A percentile compares a stretch with the other conserved stretches of the same genome.
phyloP scores from a whole-genome alignment of 2,888 invertebrate genomes.

The Amblyjoppa proteus region DNA sequence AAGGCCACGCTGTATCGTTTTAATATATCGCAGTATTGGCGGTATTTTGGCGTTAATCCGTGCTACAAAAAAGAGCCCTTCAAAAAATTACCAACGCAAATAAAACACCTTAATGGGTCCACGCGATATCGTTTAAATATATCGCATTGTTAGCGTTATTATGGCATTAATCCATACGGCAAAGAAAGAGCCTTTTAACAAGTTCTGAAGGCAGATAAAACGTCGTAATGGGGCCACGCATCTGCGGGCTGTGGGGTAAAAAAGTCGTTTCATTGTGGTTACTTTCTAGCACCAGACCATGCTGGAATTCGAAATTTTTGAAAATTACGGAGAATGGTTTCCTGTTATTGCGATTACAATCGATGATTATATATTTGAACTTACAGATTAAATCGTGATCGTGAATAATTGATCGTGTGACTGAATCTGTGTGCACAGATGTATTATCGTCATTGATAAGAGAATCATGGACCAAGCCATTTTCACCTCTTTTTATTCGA shows the following conservation, averaged over 20 bases:
- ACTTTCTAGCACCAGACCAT: not conserved
- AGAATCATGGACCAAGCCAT: not conserved
- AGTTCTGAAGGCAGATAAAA: not conserved
- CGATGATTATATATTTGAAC: not conserved
- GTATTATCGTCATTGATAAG: not conserved
- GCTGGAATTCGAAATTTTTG: not conserved
- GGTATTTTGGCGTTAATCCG: not conserved
- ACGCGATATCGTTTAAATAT: no score
- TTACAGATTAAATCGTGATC: not conserved
- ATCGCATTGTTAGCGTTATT: no score
- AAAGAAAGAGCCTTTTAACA: no score
- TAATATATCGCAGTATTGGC: not conserved
- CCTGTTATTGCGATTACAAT: not conserved
- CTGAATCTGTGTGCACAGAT: not conserved
- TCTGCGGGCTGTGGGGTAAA: not conserved
- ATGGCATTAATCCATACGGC: no score
- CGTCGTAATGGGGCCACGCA: not conserved
- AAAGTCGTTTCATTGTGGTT: not conserved
- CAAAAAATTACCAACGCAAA: not conserved
- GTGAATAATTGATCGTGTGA: not conserved
- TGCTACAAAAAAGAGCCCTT: not conserved
- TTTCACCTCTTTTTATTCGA: not conserved
- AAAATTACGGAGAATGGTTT: not conserved
- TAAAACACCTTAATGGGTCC: no score
- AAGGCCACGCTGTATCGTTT: not conserved